Base-by-base conservation (phyloP, 2,888 invertebrate species). In the Enoplolaimus lenunculus region DNA sequence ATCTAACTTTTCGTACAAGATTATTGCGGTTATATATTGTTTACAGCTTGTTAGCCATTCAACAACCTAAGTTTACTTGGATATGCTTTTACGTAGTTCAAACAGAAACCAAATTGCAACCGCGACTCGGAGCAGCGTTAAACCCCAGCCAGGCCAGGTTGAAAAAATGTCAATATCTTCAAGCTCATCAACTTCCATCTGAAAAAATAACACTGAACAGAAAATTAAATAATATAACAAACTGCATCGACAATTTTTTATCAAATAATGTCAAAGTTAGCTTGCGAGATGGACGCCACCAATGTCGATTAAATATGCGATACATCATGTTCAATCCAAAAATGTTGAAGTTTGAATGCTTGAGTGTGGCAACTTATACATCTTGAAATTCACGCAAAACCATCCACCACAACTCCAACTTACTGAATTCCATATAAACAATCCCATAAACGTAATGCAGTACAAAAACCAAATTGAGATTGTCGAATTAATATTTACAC, bases 141-240 rank as follows among this genome's bases (percentile, higher is more conserved):
- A 91, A 74, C 94, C 86, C 89, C 93, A 93, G 2, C 95, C 95
- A 0, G 95, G 94, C 91, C 93, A 93, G 0, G 94, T 93, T 83
- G 94, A 93, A 83, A 93, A 97, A 80, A 95, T 93, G 79, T 94
- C 94, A 70, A 92, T 90, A 80, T 95, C 94, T 81, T 93, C 92
- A 76, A 94, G 90, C 68, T 92, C 90, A 81, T 95, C 93, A 60
- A 95, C 90, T 84, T 93, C 94, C 72, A 91, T 91, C 93, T 94
- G 81, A 71, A 84, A 83, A 69, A 73, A 72, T 73, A n/a, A n/a
- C n/a, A n/a, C n/a, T n/a, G n/a, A n/a, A n/a, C 57, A 16, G 57
- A 16, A 57, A 26, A 26, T 16, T 57, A 16, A 26, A 13, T n/a
- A 16, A 16, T n/a, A 26, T 16, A 57, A 57, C n/a, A 13, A 57